Evolutionary conservation across 2,888 invertebrate genomes (phyloP), one percentile per base, ranked within the genome.

Genomic region (Cloeon dipterum): DNA sequence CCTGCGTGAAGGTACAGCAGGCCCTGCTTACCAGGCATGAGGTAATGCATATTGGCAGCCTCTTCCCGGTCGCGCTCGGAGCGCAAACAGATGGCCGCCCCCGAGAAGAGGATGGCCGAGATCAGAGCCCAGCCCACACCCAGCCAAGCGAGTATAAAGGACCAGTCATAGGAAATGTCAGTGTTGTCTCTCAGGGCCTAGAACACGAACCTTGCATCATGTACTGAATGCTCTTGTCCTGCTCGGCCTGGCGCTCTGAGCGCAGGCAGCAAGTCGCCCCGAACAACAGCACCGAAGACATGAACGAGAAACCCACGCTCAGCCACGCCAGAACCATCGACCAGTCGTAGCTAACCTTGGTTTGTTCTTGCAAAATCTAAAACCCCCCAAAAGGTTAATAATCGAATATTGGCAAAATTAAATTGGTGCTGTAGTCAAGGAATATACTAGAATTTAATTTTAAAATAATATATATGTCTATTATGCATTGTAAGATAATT

Each of bases 81-180:
- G 58, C 85, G 73, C 59, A 89, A 74, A 65, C 89, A 89, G 63
- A 88, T 79, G 56, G 89, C 88, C 53, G 88, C 85, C 57, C 85
- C 83, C 52, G 85, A 82, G 61, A 89, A 78, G 60, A 89, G 70
- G 58, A 89, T 78, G 63, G 88, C 83, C 51, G 86, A 77, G 58
- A 89, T 65, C 56, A 91, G 70, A 52, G 85, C 74, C 63, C 85
- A 77, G 50, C 78, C 86, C 55, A 91, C 86, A 61, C 89, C 89
- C 62, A 86, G 79, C 91, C 91, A 93, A 59, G 89, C 85, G 57
- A 88, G 74, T 68, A 88, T 78, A 68, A 91, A 93, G 51, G 89
- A 89, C 89, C 89, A 93, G 62, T 88, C 89, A 66, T 89, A 91
- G 64, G 73, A 71, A 54, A 78, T 45, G 42, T 44, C 41, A 20